Evolutionary conservation across 2,797 vertebrate genomes (phyloP), one percentile per base, ranked within the genome.

Genomic region (Philypnodon macrostomus): DNA sequence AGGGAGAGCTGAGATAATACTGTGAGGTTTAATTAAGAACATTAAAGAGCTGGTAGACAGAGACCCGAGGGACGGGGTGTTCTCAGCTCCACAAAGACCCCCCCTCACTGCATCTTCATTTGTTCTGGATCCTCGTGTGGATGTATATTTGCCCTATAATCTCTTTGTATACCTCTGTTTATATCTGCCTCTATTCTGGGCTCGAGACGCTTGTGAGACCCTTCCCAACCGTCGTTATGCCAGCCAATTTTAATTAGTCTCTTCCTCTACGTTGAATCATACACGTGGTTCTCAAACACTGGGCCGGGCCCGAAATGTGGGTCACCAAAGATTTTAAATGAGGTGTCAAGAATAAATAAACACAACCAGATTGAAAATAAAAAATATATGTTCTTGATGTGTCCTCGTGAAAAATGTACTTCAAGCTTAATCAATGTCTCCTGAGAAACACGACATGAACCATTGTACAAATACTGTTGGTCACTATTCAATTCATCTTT

Each of bases 11-110:
- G 68, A 65, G 73, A 83, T 84, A 79, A 83, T 80, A 75, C 77
- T 76, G 77, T 71, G 80, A 79, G 75, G 74, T 86, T 85, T 87
- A 85, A 87, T 89, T 86, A 87, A 89, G 83, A 53, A 74, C 84
- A 81, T 87, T 86, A 86, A 84, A 87, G 79, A n/a, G 73, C 68
- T 67, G 67, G 53, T 56, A 84, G 75, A 80, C 73, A 58, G 58
- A 24, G 48, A 67, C 77, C 80, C 58, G 49, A 19, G 63, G 83
- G 77, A 80, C 29, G 57, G 61, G 67, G 64, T 63, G 56, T 69
- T 80, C 70, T 63, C 76, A 77, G 58, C 64, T 81, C 80, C 74
- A 15, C 4, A 75, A 79, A 77, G 67, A 74, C 48, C 65, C 47
- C 51, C 38, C 30, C 5, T 55, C 60, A 54, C 38, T 52, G 47